Percentiles rank a stretch among this genome's conserved stretches.
Evolutionary conservation across 2,797 vertebrate genomes (phyloP).

Genomic region (Tragelaphus oryx): DNA sequence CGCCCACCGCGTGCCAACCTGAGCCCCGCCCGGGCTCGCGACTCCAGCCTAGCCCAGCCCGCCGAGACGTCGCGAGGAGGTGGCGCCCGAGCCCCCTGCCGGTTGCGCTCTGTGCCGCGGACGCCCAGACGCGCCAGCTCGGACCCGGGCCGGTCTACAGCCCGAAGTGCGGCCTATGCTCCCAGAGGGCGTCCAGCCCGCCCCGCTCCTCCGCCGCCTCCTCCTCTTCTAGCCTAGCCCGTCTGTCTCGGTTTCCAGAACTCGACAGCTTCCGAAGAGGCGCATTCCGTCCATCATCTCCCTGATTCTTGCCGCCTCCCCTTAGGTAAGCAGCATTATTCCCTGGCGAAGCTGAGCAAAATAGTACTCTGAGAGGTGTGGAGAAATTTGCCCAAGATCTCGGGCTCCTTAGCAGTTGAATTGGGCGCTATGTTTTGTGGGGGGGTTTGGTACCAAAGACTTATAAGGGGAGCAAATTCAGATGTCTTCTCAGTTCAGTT

Average conservation of each 20-base stretch:
- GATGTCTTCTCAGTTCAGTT: background rate
- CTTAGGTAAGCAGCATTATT: background rate
- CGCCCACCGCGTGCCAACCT: slow-evolving; percentile 31
- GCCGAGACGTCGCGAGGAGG: background rate
- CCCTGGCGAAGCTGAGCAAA: background rate
- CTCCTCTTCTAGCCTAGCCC: background rate
- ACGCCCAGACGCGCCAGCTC: background rate
- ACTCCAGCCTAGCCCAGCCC: background rate
- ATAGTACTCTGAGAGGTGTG: background rate
- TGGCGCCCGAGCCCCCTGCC: background rate
- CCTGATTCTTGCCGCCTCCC: background rate
- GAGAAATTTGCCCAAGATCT: background rate
- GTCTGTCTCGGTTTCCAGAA: background rate
- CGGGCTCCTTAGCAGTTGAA: background rate
- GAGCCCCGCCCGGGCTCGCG: background rate
- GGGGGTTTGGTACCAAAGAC: background rate
- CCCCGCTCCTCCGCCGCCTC: background rate
- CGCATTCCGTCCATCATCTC: background rate
- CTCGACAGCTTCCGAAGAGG: background rate
- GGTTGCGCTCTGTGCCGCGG: background rate
- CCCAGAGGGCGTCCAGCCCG: background rate
- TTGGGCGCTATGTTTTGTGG: background rate
- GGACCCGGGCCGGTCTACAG: background rate
- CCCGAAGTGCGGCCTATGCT: background rate
- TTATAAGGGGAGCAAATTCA: slow-evolving; percentile 19